Evolutionary conservation across 1,140 invertebrate genomes (phyloP).

Genomic region (Drosophila navojoa): DNA sequence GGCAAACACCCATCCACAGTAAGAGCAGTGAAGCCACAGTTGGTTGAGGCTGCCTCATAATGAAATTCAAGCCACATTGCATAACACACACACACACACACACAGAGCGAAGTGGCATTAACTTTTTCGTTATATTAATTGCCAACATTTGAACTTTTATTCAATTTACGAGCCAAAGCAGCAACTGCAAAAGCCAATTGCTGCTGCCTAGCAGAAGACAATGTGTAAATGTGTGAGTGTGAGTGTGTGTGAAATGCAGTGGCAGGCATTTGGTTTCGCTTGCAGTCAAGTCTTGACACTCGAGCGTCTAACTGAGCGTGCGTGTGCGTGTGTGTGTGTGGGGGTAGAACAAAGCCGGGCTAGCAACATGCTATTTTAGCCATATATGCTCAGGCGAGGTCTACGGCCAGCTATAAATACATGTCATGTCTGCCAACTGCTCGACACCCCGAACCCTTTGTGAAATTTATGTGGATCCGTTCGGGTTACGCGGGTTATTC

Average conservation of each 20-base stretch:
- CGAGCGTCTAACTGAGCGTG: slow-evolving; percentile 27
- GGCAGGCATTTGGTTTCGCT: slow-evolving; percentile 39
- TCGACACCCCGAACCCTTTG: background rate
- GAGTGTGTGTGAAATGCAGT: slow-evolving; percentile 1
- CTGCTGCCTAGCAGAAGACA: slow-evolving; percentile 26
- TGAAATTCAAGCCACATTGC: slow-evolving; percentile 17
- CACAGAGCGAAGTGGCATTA: slow-evolving; percentile 52
- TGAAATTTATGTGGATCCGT: slow-evolving; percentile 63
- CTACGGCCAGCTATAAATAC: slow-evolving; percentile 74
- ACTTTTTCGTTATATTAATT: slow-evolving; percentile 80
- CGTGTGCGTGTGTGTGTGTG: slow-evolving; percentile 21
- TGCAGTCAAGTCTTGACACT: slow-evolving; percentile 53
- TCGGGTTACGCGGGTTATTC: slow-evolving; percentile 64
- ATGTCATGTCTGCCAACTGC: slow-evolving; percentile 63
- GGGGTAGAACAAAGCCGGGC: slow-evolving; percentile 64
- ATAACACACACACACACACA: slow-evolving; percentile 17
- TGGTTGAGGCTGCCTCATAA: slow-evolving; percentile 25
- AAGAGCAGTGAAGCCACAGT: slow-evolving; percentile 22
- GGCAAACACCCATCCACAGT: background rate
- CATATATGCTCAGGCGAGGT: slow-evolving; percentile 69
- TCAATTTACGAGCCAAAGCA: slow-evolving; percentile 73
- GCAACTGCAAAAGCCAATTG: slow-evolving; percentile 47
- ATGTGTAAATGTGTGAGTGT: background rate
- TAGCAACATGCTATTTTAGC: slow-evolving; percentile 71
- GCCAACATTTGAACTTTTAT: slow-evolving; percentile 81